Base-by-base conservation (phyloP, 2,888 invertebrate species). In the Pheosia tremula region DNA sequence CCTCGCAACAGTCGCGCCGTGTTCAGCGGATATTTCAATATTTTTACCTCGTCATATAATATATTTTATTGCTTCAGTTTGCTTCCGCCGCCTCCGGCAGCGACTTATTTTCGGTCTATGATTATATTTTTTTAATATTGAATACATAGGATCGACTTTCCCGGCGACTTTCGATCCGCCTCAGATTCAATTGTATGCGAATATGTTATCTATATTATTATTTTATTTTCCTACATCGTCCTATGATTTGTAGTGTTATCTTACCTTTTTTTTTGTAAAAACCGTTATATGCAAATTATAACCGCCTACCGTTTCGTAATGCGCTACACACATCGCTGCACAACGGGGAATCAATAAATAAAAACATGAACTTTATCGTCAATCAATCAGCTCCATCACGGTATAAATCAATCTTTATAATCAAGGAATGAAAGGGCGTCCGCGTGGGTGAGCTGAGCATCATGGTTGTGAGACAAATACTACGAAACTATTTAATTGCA, bases 321-420 rank as follows among this genome's bases (percentile, higher is more conserved):
- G 55, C 13, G n/a, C 39, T n/a, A 9, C 39, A n/a, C 39, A 52
- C 55, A 7, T 55, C 39, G 38, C 55, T 8, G 5, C 11, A 55
- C 39, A 13, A 41, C 13, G 41, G 56, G 70, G 62, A 69, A 73
- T 60, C 66, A 56, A 70, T 73, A 69, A 69, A 69, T 64, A 60
- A 49, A 39, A 7, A 6, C 5, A 9, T 38, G 4, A 56, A n/a
- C 9, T 57, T 60, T 69, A 70, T 73, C 60, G 59, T 36, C 49
- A 61, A 61, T 68, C 61, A 61, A 68, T 69, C 61, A 61, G 60
- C 66, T 69, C 61, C 60, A 69, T 61, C 59, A 62, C 38, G n/a
- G 53, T 38, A 38, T 62, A 69, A 53, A 53, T 53, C 53, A 53
- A 53, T 53, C 53, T 53, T 53, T 37, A 53, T 53, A 53, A 50